These are phyloP conservation scores for Chrysodeixis includens DNA, from an alignment of 2,888 invertebrate genomes.

Conservation along the genomic window DNA sequence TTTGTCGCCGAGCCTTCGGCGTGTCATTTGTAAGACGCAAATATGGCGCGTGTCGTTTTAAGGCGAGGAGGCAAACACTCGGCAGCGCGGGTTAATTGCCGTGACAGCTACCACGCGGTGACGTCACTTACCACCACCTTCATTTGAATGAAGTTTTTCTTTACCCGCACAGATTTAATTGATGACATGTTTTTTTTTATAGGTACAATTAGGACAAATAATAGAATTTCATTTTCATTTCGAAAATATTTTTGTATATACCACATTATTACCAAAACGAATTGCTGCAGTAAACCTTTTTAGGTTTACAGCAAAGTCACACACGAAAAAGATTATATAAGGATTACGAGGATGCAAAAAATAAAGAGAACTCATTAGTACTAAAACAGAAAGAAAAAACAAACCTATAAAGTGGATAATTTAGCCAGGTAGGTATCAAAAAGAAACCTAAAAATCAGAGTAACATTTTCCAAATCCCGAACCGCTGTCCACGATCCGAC, in stretches of 20 bases:
- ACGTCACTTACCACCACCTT: constrained; percentile 12
- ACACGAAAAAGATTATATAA: neutral
- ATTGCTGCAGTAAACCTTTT: too few species aligned
- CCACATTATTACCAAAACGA: too few species aligned
- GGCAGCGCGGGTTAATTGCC: constrained; percentile 42
- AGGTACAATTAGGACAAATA: too few species aligned
- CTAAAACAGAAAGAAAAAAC: neutral
- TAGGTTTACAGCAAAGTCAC: neutral
- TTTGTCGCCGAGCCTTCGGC: constrained; percentile 11
- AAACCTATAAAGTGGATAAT: neutral
- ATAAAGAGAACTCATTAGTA: neutral
- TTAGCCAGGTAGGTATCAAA: neutral
- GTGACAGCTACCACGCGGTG: constrained; percentile 27
- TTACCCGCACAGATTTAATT: constrained; percentile 6
- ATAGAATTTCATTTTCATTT: too few species aligned
- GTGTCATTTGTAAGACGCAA: constrained; percentile 28
- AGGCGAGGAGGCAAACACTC: constrained; percentile 13
- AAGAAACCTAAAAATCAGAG: neutral
- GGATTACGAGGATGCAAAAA: neutral
- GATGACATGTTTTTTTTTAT: too few species aligned
- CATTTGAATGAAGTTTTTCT: constrained; percentile 23
- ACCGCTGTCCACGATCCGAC: constrained; percentile 14
- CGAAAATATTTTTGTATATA: too few species aligned
- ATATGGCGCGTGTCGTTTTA: constrained; percentile 18
- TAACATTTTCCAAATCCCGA: constrained; percentile 2